Conservation (phyloP, 2,888 invertebrate genomes). For the Temnothorax ravouxi region DNA sequence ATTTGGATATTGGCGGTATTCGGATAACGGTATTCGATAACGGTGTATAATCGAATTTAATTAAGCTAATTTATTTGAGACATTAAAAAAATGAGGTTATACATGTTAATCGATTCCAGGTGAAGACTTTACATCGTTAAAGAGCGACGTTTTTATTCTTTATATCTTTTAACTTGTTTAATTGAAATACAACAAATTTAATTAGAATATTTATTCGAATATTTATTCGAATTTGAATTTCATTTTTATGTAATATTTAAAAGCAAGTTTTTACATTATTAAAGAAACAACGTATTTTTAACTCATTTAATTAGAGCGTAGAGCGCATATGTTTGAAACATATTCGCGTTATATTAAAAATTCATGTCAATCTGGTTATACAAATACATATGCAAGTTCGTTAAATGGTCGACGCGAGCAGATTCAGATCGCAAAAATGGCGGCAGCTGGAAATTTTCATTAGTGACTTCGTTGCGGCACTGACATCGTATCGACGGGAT, state of each 20-base stretch:
- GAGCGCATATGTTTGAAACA: constrained; percentile 14
- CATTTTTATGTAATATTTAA: neutral
- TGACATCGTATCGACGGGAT: constrained; percentile 20
- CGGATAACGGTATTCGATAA: neutral
- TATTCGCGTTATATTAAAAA: constrained; percentile 42
- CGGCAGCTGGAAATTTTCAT: constrained; percentile 50
- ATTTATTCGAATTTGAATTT: neutral
- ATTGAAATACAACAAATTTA: neutral
- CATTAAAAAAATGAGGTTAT: neutral
- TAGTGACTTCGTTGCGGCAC: neutral
- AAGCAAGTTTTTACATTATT: constrained; percentile 11
- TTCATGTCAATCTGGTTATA: constrained; percentile 38
- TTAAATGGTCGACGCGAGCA: constrained; percentile 26
- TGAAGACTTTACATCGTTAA: neutral
- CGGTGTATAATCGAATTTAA: constrained; percentile 21
- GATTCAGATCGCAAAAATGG: constrained; percentile 26
- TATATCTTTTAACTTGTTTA: neutral
- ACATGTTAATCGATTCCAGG: neutral
- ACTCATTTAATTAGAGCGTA: constrained; percentile 19
- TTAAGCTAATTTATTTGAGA: neutral
- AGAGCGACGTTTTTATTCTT: neutral
- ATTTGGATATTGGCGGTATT: constrained; percentile 23
- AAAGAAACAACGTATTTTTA: constrained; percentile 25
- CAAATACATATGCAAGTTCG: constrained; percentile 51
- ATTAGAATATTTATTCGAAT: neutral